Conservation (phyloP, 2,113 vertebrate species). For the Scatophagus argus region DNA sequence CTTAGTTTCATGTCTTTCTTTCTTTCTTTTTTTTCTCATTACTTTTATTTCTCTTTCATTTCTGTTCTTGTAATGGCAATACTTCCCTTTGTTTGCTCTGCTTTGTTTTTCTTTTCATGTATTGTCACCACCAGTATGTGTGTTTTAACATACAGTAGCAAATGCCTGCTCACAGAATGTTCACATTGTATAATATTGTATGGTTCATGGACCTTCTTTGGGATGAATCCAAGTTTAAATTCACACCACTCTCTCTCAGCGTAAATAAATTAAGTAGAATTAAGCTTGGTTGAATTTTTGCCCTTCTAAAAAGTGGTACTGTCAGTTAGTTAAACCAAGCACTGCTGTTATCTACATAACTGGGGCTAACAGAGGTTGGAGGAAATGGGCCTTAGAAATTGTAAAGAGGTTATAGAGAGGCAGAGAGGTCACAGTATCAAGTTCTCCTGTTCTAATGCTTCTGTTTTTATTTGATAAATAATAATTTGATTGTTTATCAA, state of each 20-base stretch:
- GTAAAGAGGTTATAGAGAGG: background rate
- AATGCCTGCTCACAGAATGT: background rate
- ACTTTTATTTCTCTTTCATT: background rate
- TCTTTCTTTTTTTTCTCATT: background rate
- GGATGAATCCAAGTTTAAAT: background rate
- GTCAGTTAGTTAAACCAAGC: constrained; percentile 49
- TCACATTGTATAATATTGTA: too few species aligned
- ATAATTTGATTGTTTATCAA: too few species aligned
- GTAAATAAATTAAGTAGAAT: too few species aligned
- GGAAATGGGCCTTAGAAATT: constrained; percentile 12
- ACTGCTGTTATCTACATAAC: constrained; percentile 43
- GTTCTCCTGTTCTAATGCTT: too few species aligned
- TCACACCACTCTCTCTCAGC: background rate
- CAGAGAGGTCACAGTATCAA: background rate
- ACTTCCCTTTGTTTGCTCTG: background rate
- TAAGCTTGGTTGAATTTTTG: too few species aligned
- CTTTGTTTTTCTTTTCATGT: background rate
- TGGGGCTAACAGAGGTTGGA: constrained; percentile 14
- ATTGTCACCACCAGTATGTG: too few species aligned
- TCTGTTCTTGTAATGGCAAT: background rate
- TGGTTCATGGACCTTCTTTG: background rate
- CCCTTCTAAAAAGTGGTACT: too few species aligned
- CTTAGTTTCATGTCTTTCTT: background rate
- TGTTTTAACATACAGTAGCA: background rate
- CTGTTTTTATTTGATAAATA: too few species aligned